Conservation (phyloP, 2,113 vertebrate genomes). For the Ceyx margarethae region DNA sequence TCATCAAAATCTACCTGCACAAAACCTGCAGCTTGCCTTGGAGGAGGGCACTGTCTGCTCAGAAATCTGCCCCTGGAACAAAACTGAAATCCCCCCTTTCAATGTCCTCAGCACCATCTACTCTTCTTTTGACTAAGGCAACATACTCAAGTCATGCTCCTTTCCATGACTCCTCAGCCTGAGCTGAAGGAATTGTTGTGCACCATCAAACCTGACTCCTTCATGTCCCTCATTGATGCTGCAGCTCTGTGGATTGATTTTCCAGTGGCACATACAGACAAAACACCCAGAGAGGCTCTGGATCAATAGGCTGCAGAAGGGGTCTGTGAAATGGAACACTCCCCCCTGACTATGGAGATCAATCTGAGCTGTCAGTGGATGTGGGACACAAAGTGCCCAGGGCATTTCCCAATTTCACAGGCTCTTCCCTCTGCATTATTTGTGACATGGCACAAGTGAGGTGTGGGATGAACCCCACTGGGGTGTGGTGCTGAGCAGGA, state of each 20-base stretch:
- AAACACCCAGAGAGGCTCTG: not conserved
- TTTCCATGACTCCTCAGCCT: not conserved
- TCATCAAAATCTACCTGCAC: not conserved
- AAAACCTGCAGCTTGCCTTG: rapidly evolving
- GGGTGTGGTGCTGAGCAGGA: rapidly evolving
- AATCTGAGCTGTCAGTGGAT: not conserved
- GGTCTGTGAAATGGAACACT: not conserved
- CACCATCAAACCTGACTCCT: not conserved
- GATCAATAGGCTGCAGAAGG: slow-evolving; percentile 26
- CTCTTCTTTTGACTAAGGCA: not conserved
- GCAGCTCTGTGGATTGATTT: slow-evolving; percentile 26
- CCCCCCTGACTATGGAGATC: not conserved
- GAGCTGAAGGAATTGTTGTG: not conserved
- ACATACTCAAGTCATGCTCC: not conserved
- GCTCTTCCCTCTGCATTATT: not conserved
- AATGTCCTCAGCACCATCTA: not conserved
- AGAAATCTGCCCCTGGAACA: not conserved
- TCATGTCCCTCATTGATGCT: not conserved
- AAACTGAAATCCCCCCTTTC: not conserved
- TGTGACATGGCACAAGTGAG: rapidly evolving
- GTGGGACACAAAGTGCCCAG: not conserved
- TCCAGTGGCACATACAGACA: not conserved
- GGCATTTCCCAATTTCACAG: not conserved
- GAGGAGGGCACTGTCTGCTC: not conserved
- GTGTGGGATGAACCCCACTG: rapidly evolving